Conservation (phyloP, 2,888 invertebrate species). For the Lissonota sp. region DNA sequence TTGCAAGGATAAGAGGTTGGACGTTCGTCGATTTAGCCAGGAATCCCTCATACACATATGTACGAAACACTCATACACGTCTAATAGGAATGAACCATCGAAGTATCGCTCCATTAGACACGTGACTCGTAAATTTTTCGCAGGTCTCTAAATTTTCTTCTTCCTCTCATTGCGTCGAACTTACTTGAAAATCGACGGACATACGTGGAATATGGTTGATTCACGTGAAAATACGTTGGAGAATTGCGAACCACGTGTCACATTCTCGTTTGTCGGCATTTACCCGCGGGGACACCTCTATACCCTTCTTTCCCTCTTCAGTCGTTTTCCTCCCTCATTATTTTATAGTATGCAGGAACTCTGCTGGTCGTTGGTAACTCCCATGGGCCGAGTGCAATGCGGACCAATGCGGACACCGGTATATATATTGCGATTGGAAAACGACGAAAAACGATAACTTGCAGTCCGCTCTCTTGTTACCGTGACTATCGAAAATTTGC, state of each 20-base stretch:
- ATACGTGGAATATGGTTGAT: constrained; percentile 30
- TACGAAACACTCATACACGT: neutral
- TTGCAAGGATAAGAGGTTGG: constrained; percentile 8
- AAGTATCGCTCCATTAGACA: constrained; percentile 49
- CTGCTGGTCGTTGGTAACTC: constrained; percentile 47
- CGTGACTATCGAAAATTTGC: constrained; percentile 61
- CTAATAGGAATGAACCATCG: constrained; percentile 30
- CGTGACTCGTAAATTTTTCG: constrained; percentile 55
- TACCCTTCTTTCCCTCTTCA: constrained; percentile 5
- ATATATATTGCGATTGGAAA: constrained; percentile 42
- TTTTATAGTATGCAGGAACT: constrained; percentile 51
- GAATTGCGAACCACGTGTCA: constrained; percentile 38
- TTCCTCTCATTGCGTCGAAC: constrained; percentile 23
- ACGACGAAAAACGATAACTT: constrained; percentile 42
- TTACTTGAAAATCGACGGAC: constrained; percentile 20
- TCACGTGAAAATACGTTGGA: constrained; percentile 34
- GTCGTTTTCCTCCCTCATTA: constrained; percentile 60
- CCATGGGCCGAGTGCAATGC: constrained; percentile 48
- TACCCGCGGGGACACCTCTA: constrained; percentile 23
- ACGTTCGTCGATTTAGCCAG: neutral
- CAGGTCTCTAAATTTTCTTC: constrained; percentile 31
- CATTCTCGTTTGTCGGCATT: constrained; percentile 33
- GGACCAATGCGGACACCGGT: constrained; percentile 52
- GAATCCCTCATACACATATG: constrained; percentile 19
- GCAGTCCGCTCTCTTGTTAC: constrained; percentile 15